A percentile compares a stretch with the other conserved stretches of the same genome.
phyloP scores from a whole-genome alignment of 2,888 invertebrate genomes.

The Mesorhabditis spiculigera region DNA sequence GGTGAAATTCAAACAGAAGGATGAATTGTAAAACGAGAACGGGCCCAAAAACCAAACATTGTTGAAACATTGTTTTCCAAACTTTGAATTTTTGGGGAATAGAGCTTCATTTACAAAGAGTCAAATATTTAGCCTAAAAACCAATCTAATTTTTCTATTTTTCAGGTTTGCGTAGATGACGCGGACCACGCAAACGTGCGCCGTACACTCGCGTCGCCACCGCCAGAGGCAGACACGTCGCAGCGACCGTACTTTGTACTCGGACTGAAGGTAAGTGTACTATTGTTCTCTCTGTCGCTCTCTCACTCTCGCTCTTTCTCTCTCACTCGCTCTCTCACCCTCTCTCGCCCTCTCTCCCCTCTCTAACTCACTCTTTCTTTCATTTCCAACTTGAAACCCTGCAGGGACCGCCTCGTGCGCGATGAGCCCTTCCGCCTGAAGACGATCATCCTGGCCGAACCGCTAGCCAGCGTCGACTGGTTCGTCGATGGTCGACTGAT shows the following conservation, averaged over 20 bases:
- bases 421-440: constrained; percentile 20
- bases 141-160: constrained; percentile 7
- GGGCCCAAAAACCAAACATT: constrained; percentile 14
- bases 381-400: constrained; percentile 12
- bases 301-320: no score
- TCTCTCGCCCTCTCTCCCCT: no score
- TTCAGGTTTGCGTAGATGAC: background rate
- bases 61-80: constrained; percentile 19
- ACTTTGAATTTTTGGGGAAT: constrained; percentile 5
- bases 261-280: background rate
- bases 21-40: background rate
- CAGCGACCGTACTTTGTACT: constrained; percentile 1
- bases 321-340: no score
- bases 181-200: background rate
- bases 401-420: background rate
- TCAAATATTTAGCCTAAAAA: constrained; percentile 17
- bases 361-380: no score
- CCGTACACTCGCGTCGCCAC: background rate
- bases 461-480: constrained; percentile 55
- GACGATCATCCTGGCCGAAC: constrained; percentile 58
- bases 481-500: constrained; percentile 34
- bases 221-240: background rate
- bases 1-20: constrained; percentile 27
- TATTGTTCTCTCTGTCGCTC: no score
- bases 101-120: background rate